Conservation (phyloP, 2,797 vertebrate species). For the Melanogrammus aeglefinus region DNA sequence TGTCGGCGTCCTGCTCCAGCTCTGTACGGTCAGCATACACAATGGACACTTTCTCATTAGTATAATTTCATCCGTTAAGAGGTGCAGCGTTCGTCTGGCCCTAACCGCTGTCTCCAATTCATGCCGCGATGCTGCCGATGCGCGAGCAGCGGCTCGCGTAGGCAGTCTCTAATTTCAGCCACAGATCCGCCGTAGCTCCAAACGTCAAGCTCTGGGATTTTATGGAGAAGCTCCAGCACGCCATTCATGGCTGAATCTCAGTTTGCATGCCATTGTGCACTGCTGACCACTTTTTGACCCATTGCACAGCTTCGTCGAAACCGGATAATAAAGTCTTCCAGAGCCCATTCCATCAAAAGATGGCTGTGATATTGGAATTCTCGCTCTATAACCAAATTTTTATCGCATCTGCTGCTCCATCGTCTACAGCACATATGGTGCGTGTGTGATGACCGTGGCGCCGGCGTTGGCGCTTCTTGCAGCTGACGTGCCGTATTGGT, state of each 20-base stretch:
- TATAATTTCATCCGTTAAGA: slow-evolving; percentile 28
- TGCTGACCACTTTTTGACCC: slow-evolving; percentile 20
- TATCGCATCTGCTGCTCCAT: background rate
- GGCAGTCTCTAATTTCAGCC: slow-evolving; percentile 16
- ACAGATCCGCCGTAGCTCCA: slow-evolving; percentile 24
- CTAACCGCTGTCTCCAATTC: slow-evolving; percentile 18
- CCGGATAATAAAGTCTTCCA: slow-evolving; percentile 33
- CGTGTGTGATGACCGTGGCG: background rate
- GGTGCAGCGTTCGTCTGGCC: slow-evolving; percentile 10
- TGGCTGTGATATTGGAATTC: slow-evolving; percentile 13
- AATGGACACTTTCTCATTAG: slow-evolving; percentile 30
- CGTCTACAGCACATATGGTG: no score
- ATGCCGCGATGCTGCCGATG: slow-evolving; percentile 28
- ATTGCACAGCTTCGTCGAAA: slow-evolving; percentile 27
- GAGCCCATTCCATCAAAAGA: slow-evolving; percentile 15
- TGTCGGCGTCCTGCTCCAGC: slow-evolving; percentile 23
- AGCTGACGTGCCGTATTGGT: no score
- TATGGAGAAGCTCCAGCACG: slow-evolving; percentile 12
- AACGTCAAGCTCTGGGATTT: no score
- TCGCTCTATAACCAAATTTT: background rate
- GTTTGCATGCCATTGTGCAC: no score
- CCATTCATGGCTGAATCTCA: slow-evolving; percentile 23
- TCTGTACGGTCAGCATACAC: slow-evolving; percentile 22
- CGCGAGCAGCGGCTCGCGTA: slow-evolving; percentile 13
- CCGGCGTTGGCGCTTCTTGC: no score